Evolutionary conservation across 2,797 vertebrate genomes (phyloP), one percentile per base, ranked within the genome.

Genomic region (Lates japonicus): DNA sequence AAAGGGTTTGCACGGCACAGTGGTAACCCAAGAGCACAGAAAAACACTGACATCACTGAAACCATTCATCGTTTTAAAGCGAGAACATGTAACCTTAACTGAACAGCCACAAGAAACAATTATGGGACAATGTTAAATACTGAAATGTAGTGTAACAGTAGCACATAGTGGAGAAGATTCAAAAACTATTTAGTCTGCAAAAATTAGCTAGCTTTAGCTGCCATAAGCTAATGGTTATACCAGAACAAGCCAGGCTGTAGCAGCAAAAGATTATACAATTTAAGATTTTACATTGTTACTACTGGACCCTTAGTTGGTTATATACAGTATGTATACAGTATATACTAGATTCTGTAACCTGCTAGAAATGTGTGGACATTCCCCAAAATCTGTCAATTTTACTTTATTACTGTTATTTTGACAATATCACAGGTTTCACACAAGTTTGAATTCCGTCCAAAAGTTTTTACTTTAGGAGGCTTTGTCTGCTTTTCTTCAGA

Each of bases 11-110:
- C 67, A 60, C 44, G 51, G 78, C 44, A 80, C 61, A 29, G 54
- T 20, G 1, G 64, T 85, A 83, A 89, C 67, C 70, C 54, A 70
- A 55, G 69, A 78, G 54, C 71, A 73, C 60, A 42, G 19, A 72
- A 58, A 29, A 77, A 61, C 63, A 42, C 70, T 35, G 76, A 46
- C 22, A 46, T 48, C 39, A 59, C 59, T 81, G 2, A 68, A 35
- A 66, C 29, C 68, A 57, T 41, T 76, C 58, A 48, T 35, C 51
- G 54, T 39, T 78, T 74, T 69, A 61, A 44, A 67, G 25, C 2
- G 5, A 14, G 57, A 67, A 55, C 29, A 12, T 16, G 42, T 35
- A 64, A 69, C 35, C 10, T 19, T 37, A 14, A 7, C 46, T 61
- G 33, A 64, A 51, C 46, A 49, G 61, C n/a, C 31, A 33, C 29